These are phyloP conservation scores for Diglossa cyanea DNA, from an alignment of 2,797 vertebrate species.

Conservation along the genomic window DNA sequence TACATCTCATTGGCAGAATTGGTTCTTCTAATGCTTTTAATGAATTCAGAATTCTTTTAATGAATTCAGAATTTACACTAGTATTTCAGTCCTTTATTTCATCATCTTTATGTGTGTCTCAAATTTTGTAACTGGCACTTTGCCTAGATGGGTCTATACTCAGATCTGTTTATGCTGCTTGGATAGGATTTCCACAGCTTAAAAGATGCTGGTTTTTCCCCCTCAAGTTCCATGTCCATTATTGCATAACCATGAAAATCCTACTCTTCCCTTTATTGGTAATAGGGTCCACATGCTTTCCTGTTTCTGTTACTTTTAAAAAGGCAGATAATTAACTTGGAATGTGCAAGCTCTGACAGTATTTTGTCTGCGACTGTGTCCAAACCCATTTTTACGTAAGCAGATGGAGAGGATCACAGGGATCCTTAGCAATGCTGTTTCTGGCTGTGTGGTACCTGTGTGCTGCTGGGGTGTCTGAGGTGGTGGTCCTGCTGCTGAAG, in stretches of 20 bases:
- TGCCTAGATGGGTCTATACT: slow-evolving; percentile 41
- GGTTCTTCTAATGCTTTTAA: slow-evolving; percentile 40
- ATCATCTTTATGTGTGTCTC: slow-evolving; percentile 41
- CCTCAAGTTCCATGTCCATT: not conserved
- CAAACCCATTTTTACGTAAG: not conserved
- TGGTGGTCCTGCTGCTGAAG: not conserved
- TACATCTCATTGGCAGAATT: not conserved
- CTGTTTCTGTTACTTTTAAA: not conserved
- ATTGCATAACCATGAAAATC: not conserved
- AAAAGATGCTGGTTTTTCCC: not conserved
- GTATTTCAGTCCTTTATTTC: slow-evolving; percentile 36
- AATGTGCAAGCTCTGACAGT: not conserved
- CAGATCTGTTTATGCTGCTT: slow-evolving; percentile 41
- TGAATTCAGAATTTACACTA: slow-evolving; percentile 35
- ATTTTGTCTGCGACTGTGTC: not conserved
- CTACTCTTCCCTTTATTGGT: not conserved
- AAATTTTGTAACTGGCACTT: slow-evolving; percentile 44
- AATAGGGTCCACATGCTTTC: not conserved
- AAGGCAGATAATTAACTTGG: not conserved
- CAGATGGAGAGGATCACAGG: not conserved
- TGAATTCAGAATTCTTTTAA: slow-evolving; percentile 37
- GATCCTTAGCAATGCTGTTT: not conserved
- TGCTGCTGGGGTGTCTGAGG: not conserved
- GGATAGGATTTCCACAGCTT: slow-evolving; percentile 53
- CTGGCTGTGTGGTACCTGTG: not conserved